phyloP scores from a whole-genome alignment of 2,113 vertebrate species.

The Panthera uncia region DNA sequence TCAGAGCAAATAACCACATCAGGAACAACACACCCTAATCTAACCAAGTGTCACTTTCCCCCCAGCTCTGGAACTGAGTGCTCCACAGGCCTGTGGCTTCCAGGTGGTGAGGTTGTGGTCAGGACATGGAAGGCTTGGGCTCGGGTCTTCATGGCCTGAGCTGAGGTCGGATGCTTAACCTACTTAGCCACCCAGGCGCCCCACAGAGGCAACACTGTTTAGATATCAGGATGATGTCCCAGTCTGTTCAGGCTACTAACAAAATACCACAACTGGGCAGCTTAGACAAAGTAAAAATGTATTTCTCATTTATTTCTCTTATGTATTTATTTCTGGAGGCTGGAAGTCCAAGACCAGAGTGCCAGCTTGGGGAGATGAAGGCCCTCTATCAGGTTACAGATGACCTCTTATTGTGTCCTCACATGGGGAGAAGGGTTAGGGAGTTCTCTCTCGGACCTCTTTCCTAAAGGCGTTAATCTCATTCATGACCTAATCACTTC shows the following conservation, averaged over 20 bases:
- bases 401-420: neutral
- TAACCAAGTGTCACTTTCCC: neutral
- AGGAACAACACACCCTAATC: neutral
- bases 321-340: neutral
- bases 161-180: too few relatives aligned
- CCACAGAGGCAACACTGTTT: neutral
- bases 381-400: neutral
- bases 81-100: neutral
- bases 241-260: neutral
- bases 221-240: neutral
- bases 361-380: neutral
- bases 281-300: neutral
- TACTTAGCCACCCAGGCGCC: too few relatives aligned
- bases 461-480: neutral
- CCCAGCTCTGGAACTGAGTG: rapidly evolving
- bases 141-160: too few relatives aligned
- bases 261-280: neutral
- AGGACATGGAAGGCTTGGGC: neutral
- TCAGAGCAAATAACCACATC: neutral
- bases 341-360: neutral
- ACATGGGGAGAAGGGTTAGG: neutral
- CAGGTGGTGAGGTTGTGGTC: neutral
- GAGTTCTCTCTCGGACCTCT: neutral
- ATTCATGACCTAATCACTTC: neutral
- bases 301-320: neutral